Base-by-base conservation (phyloP, 92 coral and sea anemone species). In the Zoanthus sansibaricus region DNA sequence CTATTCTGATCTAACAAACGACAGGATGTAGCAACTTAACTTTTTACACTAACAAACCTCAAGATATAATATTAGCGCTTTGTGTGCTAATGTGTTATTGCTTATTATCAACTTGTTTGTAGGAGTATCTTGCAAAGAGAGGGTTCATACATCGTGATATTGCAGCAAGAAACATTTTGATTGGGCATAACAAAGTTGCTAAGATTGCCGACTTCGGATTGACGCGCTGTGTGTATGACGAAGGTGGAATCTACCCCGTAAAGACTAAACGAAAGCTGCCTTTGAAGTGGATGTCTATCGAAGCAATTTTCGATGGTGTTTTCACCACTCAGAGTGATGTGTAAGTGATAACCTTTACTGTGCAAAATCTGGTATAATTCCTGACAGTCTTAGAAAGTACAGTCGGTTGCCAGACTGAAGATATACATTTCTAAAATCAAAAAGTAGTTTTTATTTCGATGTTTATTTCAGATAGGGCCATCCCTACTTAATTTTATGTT, bases 141-240 rank as follows among this genome's bases (percentile, higher is more conserved):
- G 84, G 84, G 12, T 79, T 79, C 61, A 47, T 79, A 9, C 84
- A 79, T 67, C 72, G 84, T 11, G 84, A 79, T 44, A 62, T 79
- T 18, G 84, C 84, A 9, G 84, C 84, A 61, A 79, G 84, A 33
- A 79, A 79, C 45, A 79, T 79, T 3, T 72, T 79, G 14, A 79
- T 79, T 62, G 84, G 84, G 5, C 84, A 79, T 61, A 62, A 79
- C n/a, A 79, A 79, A 44, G 84, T 79, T 59, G 84, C 84, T 16
- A 79, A 79, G 72, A 79, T 79, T 31, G 84, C 84, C 32, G 84
- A 79, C 59, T 79, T 79, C 14, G 84, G 84, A 30, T 46, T 79
- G 54, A 79, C 84, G 7, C 84, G 84, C 9, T 79, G 72, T 42
- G 84, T 79, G 33, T 79, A 79, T 47, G 84, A 79, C 20, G 55